These are phyloP conservation scores for Pandemis heparana DNA, from an alignment of 2,888 invertebrate genomes.

Conservation along the genomic window DNA sequence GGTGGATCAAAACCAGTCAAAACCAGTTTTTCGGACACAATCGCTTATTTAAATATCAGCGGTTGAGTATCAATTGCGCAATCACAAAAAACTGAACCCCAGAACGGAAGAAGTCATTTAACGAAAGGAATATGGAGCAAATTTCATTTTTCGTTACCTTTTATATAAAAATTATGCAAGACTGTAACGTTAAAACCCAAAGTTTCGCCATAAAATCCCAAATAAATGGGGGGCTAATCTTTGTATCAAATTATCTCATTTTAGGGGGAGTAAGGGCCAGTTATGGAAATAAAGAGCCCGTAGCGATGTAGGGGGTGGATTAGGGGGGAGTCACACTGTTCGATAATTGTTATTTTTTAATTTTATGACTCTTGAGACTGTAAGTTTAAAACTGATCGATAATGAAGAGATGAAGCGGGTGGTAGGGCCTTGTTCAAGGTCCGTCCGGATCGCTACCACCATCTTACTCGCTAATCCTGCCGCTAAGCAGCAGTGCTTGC, in stretches of 20 bases:
- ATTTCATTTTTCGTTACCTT: constrained; percentile 48
- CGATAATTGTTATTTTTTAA: constrained; percentile 31
- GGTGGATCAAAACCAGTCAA: too few species aligned
- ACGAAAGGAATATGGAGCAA: constrained; percentile 33
- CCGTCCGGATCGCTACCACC: too few species aligned
- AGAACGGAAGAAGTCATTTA: constrained; percentile 31
- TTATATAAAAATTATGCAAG: constrained; percentile 68
- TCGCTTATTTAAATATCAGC: too few species aligned
- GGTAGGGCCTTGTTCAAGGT: too few species aligned
- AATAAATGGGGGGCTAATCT: constrained; percentile 68
- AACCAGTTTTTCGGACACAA: too few species aligned
- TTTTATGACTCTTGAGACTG: constrained; percentile 28
- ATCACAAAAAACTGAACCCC: too few species aligned
- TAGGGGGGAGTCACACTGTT: constrained; percentile 37
- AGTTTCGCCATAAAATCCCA: constrained; percentile 67
- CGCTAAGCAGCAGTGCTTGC: too few species aligned
- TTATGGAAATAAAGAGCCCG: constrained; percentile 61
- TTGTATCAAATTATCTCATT: constrained; percentile 72
- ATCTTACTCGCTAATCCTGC: too few species aligned
- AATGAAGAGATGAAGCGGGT: too few species aligned
- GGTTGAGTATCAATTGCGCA: too few species aligned
- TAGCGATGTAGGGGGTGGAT: constrained; percentile 46
- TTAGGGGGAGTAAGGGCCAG: constrained; percentile 50
- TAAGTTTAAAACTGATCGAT: background rate
- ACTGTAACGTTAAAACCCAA: constrained; percentile 54